Percentiles rank a stretch among this genome's conserved stretches.
These are phyloP conservation scores for Peromyscus maniculatus DNA, from an alignment of 2,113 vertebrate species.

Conservation along the genomic window DNA sequence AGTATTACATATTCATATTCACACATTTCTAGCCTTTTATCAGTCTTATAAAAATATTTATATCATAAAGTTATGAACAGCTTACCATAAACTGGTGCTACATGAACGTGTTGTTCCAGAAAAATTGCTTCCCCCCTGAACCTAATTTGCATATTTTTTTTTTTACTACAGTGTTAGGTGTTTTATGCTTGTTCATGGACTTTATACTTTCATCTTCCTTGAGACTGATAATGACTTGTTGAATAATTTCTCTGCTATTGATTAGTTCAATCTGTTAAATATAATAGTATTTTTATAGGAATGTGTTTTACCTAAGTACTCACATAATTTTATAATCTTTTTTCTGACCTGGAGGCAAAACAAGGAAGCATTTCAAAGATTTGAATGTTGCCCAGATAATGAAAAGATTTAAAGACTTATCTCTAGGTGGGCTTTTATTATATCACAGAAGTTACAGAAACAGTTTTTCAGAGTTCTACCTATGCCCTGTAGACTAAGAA, in stretches of 20 bases:
- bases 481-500: neutral
- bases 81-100: conserved; percentile 49
- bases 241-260: conserved; percentile 62
- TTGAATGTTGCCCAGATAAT: neutral
- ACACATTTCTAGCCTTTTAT: neutral
- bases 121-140: conserved; percentile 37
- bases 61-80: neutral
- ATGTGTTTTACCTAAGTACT: conserved; percentile 67
- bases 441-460: neutral
- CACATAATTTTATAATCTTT: conserved; percentile 62
- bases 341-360: neutral
- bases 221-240: conserved; percentile 67
- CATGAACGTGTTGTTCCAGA: neutral
- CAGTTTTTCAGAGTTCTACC: neutral
- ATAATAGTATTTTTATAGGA: conserved; percentile 64
- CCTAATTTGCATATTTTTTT: conserved; percentile 32
- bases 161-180: neutral
- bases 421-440: conserved; percentile 11
- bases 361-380: neutral
- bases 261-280: conserved; percentile 67
- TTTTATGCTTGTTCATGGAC: conserved; percentile 21
- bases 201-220: conserved; percentile 61
- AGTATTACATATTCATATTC: neutral
- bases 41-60: neutral
- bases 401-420: neutral